phyloP scores from a whole-genome alignment of 1,140 invertebrate species.

The Ctenoplectra terminalis region DNA sequence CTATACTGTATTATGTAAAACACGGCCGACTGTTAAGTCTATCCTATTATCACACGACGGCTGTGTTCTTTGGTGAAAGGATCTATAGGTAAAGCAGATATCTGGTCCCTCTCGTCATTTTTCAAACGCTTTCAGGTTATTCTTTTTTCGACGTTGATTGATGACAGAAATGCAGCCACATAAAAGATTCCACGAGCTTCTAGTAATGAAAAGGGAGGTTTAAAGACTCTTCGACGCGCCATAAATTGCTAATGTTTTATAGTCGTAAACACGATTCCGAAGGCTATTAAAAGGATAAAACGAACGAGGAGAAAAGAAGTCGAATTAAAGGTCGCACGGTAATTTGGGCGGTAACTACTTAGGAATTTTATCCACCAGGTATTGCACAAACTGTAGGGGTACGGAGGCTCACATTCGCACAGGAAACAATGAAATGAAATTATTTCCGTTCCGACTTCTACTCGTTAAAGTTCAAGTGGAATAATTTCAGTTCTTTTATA shows the following conservation, averaged over 20 bases:
- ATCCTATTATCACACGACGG: conserved; percentile 53
- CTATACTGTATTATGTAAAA: conserved; percentile 42
- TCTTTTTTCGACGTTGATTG: conserved; percentile 64
- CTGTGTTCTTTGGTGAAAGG: conserved; percentile 23
- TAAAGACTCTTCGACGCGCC: conserved; percentile 56
- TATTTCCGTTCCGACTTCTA: conserved; percentile 34
- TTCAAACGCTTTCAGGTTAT: conserved; percentile 61
- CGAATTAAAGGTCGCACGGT: not conserved
- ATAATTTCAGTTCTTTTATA: conserved; percentile 7
- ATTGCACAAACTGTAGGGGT: not conserved
- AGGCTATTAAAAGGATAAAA: no score
- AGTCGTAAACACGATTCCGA: conserved; percentile 42
- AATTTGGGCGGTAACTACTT: not conserved
- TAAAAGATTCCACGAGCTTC: conserved; percentile 59
- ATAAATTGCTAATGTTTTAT: conserved; percentile 69
- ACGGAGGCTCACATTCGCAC: not conserved
- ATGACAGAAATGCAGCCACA: conserved; percentile 57
- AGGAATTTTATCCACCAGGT: not conserved
- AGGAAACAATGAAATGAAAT: no score
- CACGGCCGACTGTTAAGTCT: conserved; percentile 43
- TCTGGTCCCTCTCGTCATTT: conserved; percentile 50
- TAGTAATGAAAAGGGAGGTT: conserved; percentile 60
- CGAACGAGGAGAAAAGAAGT: no score
- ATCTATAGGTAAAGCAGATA: conserved; percentile 52
- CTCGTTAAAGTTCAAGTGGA: conserved; percentile 47